Conservation (phyloP, 2,113 vertebrate species). For the Dromiciops gliroides region DNA sequence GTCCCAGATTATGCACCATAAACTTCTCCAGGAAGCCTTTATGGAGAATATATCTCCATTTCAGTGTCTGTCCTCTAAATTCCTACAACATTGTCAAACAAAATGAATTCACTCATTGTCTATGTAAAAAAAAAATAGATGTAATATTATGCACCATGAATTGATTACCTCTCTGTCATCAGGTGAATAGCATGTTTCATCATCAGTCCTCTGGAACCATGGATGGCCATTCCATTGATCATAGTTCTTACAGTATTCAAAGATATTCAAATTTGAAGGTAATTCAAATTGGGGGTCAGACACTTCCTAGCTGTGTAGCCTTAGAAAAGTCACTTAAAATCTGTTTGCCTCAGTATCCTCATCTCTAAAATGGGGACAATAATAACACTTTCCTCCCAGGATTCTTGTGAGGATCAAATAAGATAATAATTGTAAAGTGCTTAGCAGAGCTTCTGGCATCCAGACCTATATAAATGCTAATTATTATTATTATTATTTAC, state of each 20-base stretch:
- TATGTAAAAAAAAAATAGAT: background rate
- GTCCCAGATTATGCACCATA: background rate
- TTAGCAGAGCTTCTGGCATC: background rate
- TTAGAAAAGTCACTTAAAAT: background rate
- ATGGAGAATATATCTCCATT: background rate
- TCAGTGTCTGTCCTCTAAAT: background rate
- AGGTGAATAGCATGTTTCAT: background rate
- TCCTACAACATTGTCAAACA: background rate
- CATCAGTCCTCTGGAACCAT: background rate
- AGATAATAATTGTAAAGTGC: background rate
- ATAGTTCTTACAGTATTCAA: background rate
- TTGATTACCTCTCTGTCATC: background rate
- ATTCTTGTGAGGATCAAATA: background rate
- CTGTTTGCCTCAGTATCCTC: background rate
- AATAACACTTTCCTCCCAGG: background rate
- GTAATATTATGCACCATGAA: background rate
- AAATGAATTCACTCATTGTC: background rate
- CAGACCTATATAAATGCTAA: background rate
- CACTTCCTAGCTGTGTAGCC: background rate
- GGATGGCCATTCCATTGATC: background rate
- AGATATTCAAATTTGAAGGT: too few species aligned
- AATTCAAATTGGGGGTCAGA: background rate
- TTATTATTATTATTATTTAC: background rate
- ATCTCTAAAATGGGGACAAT: background rate
- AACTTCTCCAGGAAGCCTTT: background rate